Evolutionary conservation across 2,113 vertebrate genomes (phyloP), one percentile per base, ranked within the genome.

Genomic region (Candoia aspera): DNA sequence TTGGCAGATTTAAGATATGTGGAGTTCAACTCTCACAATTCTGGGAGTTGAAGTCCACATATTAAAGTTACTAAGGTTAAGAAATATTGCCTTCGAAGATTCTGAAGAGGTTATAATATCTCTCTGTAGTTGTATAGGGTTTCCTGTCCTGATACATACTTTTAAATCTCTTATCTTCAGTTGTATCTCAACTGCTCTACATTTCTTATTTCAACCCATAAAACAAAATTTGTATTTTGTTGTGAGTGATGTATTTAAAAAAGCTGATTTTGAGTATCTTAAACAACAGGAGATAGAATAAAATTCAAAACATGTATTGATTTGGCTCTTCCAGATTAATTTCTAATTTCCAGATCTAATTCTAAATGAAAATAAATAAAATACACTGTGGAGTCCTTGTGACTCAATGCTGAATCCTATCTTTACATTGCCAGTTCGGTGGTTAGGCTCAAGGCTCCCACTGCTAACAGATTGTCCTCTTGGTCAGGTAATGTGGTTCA

Each of bases 141-240:
- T 59, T 84, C 55, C 64, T 73, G 55, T n/a, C 55, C 83, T 84
- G 54, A 53, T 33, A 86, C 92, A 33, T 60, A 93, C 79, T 83
- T 91, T 83, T 26, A 94, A 1, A 87, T 8, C 87, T 54, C 83
- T 90, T 33, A 62, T 84, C 26, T 24, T 87, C 84, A 8, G 1
- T 49, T 92, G 59, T 42, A 13, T 6, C 53, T 73, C 42, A 91
- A 54, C 93, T 90, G 58, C 1, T 88, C 37, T 46, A 92, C 37
- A 3, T 84, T 73, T 92, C 46, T 91, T 57, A 19, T 2, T 88
- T 91, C 1, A 15, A 54, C 64, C 84, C 42, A 73, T 73, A 73
- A 73, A 73, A 33, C 64, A 33, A 73, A 33, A 73, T 33, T 54
- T 3, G 9, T 3, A n/a, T n/a, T n/a, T n/a, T n/a, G n/a, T n/a